Evolutionary conservation across 1,140 invertebrate genomes (phyloP), one percentile per base, ranked within the genome.

Genomic region (Euura saliciscinereae): DNA sequence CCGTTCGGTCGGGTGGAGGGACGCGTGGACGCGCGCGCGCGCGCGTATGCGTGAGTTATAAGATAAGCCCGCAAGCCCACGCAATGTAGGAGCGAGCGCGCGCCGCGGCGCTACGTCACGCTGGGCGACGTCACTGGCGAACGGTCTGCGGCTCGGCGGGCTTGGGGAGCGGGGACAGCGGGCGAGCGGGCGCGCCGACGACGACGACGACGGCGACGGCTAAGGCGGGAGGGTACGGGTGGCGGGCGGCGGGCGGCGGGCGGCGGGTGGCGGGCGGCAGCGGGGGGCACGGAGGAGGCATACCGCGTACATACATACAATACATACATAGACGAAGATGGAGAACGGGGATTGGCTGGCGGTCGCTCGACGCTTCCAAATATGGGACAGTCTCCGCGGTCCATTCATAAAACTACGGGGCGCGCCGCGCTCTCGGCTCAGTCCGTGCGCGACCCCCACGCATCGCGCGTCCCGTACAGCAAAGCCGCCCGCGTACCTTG

Each of bases 371-470:
- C 83, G 84, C 87, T 88, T 87, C 88, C 87, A 88, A 89, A 89
- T 89, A 89, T 88, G 88, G 88, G 86, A 88, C 87, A 89, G 87
- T 85, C 83, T 85, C 80, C 80, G 84, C 81, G 84, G 86, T 91
- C 89, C 90, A 91, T 91, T 91, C 90, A 91, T 91, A 91, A 91
- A 90, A 87, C 86, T 88, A 83, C 86, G 85, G 86, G 85, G 84
- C 85, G 86, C 84, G 85, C 84, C 85, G 85, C 74, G 77, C 75
- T 59, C 80, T 83, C 79, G 81, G 83, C 84, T 87, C 86, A 87
- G 86, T 87, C 86, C 76, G 86, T 85, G 84, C 84, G 86, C 85
- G 86, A 87, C 84, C 83, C 84, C 86, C 85, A 87, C 84, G 85
- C 85, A 88, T 84, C 81, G 79, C 81, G 83, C 79, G 81, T 82